Conservation (phyloP, 2,797 vertebrate species). For the Bovichtus variegatus region DNA sequence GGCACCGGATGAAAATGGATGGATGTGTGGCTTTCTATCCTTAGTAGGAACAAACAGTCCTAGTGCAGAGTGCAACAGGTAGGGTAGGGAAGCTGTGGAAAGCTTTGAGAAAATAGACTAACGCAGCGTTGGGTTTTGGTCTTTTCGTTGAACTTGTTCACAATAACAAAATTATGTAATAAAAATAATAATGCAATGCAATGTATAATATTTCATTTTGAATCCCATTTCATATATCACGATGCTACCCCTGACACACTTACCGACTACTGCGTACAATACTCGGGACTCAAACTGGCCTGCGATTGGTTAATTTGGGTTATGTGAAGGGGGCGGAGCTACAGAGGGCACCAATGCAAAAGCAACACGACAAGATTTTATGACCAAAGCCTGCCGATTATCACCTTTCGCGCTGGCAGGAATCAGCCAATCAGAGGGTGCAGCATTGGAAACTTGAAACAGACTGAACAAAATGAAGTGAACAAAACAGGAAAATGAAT, state of each 20-base stretch:
- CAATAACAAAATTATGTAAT: no score
- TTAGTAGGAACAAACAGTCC: no score
- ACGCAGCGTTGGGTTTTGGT: no score
- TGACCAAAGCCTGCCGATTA: conserved; percentile 81
- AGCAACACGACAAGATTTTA: conserved; percentile 51
- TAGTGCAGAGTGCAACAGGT: no score
- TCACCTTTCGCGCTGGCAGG: conserved; percentile 85
- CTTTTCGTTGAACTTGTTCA: no score
- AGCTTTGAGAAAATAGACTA: no score
- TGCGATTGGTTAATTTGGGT: conserved; percentile 57
- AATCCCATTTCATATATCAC: background rate
- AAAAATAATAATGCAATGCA: no score
- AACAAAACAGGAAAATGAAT: conserved; percentile 54
- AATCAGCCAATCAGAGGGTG: conserved; percentile 92
- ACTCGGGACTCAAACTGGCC: conserved; percentile 49
- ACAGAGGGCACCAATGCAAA: conserved; percentile 61
- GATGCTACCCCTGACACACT: conserved; percentile 33
- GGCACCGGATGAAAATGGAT: no score
- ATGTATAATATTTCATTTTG: background rate
- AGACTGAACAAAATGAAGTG: conserved; percentile 86
- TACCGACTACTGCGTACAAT: conserved; percentile 10
- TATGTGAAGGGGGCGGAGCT: conserved; percentile 26
- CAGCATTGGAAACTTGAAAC: conserved; percentile 91
- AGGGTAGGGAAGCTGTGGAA: no score
- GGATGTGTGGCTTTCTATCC: no score